Percentiles rank a stretch among this genome's conserved stretches.
These are phyloP conservation scores for Mionectes olivaceus DNA, from an alignment of 2,797 vertebrate species.

Conservation along the genomic window DNA sequence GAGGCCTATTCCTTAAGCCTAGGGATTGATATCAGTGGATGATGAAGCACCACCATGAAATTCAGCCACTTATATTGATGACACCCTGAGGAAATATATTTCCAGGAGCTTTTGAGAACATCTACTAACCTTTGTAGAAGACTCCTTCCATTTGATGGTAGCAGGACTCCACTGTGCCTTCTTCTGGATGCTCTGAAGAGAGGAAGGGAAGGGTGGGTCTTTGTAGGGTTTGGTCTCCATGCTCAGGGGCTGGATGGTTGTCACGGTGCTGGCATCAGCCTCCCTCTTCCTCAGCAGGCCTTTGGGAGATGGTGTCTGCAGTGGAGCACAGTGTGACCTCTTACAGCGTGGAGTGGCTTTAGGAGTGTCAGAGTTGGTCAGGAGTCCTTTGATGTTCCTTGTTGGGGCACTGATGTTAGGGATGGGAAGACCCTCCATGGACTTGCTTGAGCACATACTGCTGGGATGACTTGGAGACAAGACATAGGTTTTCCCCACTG, in stretches of 20 bases:
- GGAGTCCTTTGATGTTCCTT: not conserved
- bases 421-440: not conserved
- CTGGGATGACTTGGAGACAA: not conserved
- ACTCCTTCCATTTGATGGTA: not conserved
- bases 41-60: not conserved
- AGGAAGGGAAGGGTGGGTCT: not conserved
- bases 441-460: not conserved
- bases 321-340: not conserved
- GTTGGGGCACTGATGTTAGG: not conserved
- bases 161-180: not conserved
- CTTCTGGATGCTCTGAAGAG: not conserved
- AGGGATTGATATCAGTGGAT: not conserved
- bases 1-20: not conserved
- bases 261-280: not conserved
- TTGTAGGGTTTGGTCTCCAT: not conserved
- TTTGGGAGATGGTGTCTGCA: not conserved
- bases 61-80: not conserved
- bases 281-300: not conserved
- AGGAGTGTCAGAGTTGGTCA: not conserved
- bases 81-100: not conserved
- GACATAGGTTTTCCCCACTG: not conserved
- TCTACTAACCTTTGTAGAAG: slow-evolving; percentile 39
- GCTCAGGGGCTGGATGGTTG: not conserved
- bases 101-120: not conserved
- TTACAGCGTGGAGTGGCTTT: not conserved